A percentile compares a stretch with the other conserved stretches of the same genome.
Evolutionary conservation across 2,113 vertebrate species (phyloP).

Genomic region (Crotalus viridis): DNA sequence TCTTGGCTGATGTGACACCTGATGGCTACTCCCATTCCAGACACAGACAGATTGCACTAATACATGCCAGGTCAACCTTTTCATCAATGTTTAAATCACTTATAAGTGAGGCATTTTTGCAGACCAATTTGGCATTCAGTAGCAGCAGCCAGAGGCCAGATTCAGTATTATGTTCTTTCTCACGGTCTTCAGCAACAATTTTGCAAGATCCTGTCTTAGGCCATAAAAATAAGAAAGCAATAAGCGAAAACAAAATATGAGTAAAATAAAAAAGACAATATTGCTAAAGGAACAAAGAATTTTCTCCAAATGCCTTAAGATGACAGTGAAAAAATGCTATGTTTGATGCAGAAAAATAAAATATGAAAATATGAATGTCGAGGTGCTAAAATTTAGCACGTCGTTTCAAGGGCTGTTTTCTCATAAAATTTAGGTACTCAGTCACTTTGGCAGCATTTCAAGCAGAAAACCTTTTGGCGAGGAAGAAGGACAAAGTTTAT

Average conservation of each 20-base stretch:
- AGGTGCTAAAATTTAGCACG: conserved; percentile 36
- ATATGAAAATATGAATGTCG: conserved; percentile 24
- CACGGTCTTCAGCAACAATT: background rate
- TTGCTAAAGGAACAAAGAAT: background rate
- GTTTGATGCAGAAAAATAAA: conserved; percentile 2
- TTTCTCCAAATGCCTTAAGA: conserved; percentile 8
- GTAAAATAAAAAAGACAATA: conserved; percentile 10
- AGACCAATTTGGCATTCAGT: background rate
- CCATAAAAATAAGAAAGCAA: background rate
- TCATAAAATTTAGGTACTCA: conserved; percentile 38
- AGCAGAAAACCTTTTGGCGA: conserved; percentile 32
- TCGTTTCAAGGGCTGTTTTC: conserved; percentile 33
- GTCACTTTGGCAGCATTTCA: conserved; percentile 45
- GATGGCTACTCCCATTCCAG: background rate
- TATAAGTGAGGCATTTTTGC: background rate
- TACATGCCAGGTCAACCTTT: background rate
- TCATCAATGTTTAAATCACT: background rate
- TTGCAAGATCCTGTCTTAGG: background rate
- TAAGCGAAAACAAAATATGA: background rate
- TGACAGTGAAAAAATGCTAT: background rate
- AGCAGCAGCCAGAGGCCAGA: background rate
- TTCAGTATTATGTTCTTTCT: background rate
- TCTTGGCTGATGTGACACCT: background rate
- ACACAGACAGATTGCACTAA: background rate
- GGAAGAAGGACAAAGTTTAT: conserved; percentile 14